Evolutionary conservation across 1,140 invertebrate genomes (phyloP).

Genomic region (Antheraea pernyi): DNA sequence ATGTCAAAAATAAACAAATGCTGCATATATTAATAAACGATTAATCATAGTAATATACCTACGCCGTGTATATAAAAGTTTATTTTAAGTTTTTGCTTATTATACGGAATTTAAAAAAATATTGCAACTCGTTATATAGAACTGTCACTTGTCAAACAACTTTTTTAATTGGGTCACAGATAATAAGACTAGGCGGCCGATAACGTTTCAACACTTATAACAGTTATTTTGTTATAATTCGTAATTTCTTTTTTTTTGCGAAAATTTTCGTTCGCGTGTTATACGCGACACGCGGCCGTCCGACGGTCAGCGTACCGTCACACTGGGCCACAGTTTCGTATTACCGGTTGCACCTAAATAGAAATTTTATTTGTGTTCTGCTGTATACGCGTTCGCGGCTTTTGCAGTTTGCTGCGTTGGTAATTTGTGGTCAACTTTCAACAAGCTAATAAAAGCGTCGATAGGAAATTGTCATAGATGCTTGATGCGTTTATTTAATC

Average conservation of each 20-base stretch:
- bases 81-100: no score
- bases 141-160: slow-evolving; percentile 4
- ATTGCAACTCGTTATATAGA: not conserved
- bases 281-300: not conserved
- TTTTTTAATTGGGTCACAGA: not conserved
- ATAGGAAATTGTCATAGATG: no score
- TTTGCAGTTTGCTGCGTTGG: not conserved
- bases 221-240: not conserved
- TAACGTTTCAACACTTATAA: not conserved
- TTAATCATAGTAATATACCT: no score
- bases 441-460: not conserved
- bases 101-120: not conserved
- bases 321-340: slow-evolving; percentile 7
- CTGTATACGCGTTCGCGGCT: not conserved
- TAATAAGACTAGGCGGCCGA: not conserved
- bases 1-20: not conserved
- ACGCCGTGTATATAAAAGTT: no score
- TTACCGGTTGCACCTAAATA: slow-evolving; percentile 14
- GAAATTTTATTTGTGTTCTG: slow-evolving; percentile 11
- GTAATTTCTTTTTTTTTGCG: not conserved
- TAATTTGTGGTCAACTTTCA: not conserved
- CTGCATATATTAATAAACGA: not conserved
- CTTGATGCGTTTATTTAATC: no score
- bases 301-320: slow-evolving; percentile 3
- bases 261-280: not conserved